Evolutionary conservation across 2,113 vertebrate species (phyloP), one percentile per base, ranked within the genome.

Genomic region (Myiagra hebetior): DNA sequence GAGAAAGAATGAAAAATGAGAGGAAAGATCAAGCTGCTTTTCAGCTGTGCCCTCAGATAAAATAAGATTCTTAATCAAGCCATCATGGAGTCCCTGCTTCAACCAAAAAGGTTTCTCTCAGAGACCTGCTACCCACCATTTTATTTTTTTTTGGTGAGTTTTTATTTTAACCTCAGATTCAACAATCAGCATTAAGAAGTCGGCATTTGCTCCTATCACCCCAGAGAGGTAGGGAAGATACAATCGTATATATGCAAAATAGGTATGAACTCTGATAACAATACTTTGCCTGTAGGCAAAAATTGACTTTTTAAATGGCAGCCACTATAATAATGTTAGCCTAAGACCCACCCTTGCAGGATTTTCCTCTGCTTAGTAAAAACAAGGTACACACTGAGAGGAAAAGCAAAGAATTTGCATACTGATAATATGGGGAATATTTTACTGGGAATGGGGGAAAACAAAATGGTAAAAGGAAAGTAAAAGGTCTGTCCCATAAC

Each of bases 291-390:
- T 96, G 91, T 93, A 95, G 96, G 96, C 95, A 92, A 95, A 96
- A 95, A 93, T n/a, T 96, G 95, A 95, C 95, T 97, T 95, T 95
- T 95, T 95, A 97, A 96, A 97, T 96, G 91, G 96, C 96, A 97
- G 64, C 44, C 69, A 50, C 72, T 74, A 30, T 21, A 73, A 70
- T 87, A 86, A 70, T 28, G 64, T 42, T 86, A 97, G 80, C 68
- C 83, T 88, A 92, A 95, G 81, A 95, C 68, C 41, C 26, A 3
- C 31, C 69, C 60, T 92, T 87, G 77, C 84, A 95, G 49, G 57
- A 72, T 92, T 95, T 82, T 97, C 89, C 84, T 85, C 76, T 68
- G 53, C 76, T 93, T 53, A 62, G 23, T 53, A 15, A 95, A 87
- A 91, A 42, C 24, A 72, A 89, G 65, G 75, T 44, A 59, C n/a